A percentile compares a stretch with the other conserved stretches of the same genome.
Evolutionary conservation across 2,797 vertebrate species (phyloP).

Genomic region (Rhinoraja longicauda): DNA sequence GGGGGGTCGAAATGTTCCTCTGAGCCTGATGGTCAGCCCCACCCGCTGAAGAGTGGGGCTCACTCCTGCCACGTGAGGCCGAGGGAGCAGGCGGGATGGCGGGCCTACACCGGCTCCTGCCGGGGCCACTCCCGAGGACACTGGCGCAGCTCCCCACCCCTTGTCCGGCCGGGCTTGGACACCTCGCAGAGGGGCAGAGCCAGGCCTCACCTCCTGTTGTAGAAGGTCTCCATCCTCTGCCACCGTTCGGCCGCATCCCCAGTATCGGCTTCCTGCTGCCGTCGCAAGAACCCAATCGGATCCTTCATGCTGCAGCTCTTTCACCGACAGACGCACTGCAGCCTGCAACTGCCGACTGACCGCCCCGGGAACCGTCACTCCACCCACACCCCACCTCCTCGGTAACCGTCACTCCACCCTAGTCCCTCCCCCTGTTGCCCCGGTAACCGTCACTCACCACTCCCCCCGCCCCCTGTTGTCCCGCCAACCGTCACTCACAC

Average conservation of each 20-base stretch:
- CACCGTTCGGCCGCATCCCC: conserved; percentile 19
- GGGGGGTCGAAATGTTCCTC: no score
- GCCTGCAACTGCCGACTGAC: neutral
- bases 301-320: conserved; percentile 1
- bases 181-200: neutral
- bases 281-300: conserved; percentile 28
- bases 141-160: no score
- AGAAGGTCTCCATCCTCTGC: conserved; percentile 38
- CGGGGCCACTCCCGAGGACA: no score
- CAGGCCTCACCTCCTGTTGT: conserved; percentile 37
- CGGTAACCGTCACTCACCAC: no score
- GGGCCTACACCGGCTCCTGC: no score
- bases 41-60: no score
- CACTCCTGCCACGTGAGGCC: no score
- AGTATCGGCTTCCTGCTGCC: conserved; percentile 32
- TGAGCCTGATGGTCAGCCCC: no score
- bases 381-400: neutral
- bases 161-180: no score
- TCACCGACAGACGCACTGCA: neutral
- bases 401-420: neutral
- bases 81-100: neutral
- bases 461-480: neutral
- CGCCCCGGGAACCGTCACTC: neutral
- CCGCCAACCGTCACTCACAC: neutral
- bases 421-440: neutral